Evolutionary conservation across 2,797 vertebrate species (phyloP), one percentile per base, ranked within the genome.

Genomic region (Crocidura indochinensis): DNA sequence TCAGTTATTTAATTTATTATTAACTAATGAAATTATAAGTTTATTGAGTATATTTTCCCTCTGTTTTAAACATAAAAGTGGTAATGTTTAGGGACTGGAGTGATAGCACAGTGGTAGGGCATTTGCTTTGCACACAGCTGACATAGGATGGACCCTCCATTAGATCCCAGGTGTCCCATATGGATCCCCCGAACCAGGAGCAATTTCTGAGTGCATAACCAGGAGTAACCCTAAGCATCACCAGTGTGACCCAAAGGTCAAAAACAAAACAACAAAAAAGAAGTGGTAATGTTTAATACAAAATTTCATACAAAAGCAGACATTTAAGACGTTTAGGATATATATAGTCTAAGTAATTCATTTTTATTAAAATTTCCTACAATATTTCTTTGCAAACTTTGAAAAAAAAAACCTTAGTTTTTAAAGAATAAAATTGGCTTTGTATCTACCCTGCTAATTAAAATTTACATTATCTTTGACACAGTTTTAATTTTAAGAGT

Each of bases 251-350:
- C 38, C 38, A 38, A 38, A 38, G 38, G 5, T 5, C 38, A 38
- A 38, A 38, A 38, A 2, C 38, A 38, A 38, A 38, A 38, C 2
- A 38, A 38, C 2, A 38, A 38, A 38, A 38, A 38, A 38, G 5
- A 38, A 38, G 38, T 38, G 5, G 38, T 38, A 38, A 38, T 38
- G 38, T 38, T 38, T 38, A 38, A 38, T 38, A 38, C 38, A 0
- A 69, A 1, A 90, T 6, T n/a, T 17, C 88, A 17, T 14, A 62
- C 38, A 62, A n/a, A 53, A 51, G 56, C 79, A 72, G 9, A 84
- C 64, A 8, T 88, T 74, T 84, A 12, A 90, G 20, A 24, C 82
- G 22, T 65, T 68, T 86, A 76, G 65, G 68, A 75, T 26, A 6
- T 27, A 26, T 6, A 15, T 75, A 76, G 68, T 68, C 88, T 73